Base-by-base conservation (phyloP, 2,797 vertebrate species). In the Myoxocephalus aenaeus region DNA sequence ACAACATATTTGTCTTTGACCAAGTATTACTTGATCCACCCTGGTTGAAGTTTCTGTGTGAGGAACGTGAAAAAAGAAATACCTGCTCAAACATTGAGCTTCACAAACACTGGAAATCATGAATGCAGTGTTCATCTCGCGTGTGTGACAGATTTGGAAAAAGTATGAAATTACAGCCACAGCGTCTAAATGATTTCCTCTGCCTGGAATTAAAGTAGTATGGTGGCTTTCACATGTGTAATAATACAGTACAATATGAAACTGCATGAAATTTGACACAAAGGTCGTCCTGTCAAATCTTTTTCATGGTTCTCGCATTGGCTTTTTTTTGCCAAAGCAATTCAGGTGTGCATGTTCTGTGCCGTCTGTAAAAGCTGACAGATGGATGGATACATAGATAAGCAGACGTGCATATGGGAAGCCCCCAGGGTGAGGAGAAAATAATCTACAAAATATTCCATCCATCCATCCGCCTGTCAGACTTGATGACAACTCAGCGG, bases 161-260 rank as follows among this genome's bases (percentile, higher is more conserved):
- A 80, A 76, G 73, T 73, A 58, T 79, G 62, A 81, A 86, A 83
- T 81, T 80, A 65, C 64, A 84, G 77, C 70, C 48, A 10, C 38
- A 38, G n/a, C 8, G 9, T 67, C 34, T 12, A 54, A 17, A 15
- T 22, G 48, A 53, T 54, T 67, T 67, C 10, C 10, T 40, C 27
- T n/a, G 51, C 20, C 32, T 50, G 11, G 73, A 82, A 85, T 86
- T 38, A 75, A 13, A 46, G 71, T 2, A 20, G 34, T 12, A 62
- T 46, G 73, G 67, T 50, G 40, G 18, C 61, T 73, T 78, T 70
- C 48, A 53, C 17, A 9, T 11, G 32, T 46, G 46, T 34, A 20
- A 48, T 44, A 50, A 50, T 50, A 20, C 12, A 5, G 22, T 53
- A 13, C 25, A 56, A 56, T 56, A 27, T 27, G 25, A 27, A 29